Evolutionary conservation across 2,888 invertebrate genomes (phyloP).

Genomic region (Copidosoma aretas): DNA sequence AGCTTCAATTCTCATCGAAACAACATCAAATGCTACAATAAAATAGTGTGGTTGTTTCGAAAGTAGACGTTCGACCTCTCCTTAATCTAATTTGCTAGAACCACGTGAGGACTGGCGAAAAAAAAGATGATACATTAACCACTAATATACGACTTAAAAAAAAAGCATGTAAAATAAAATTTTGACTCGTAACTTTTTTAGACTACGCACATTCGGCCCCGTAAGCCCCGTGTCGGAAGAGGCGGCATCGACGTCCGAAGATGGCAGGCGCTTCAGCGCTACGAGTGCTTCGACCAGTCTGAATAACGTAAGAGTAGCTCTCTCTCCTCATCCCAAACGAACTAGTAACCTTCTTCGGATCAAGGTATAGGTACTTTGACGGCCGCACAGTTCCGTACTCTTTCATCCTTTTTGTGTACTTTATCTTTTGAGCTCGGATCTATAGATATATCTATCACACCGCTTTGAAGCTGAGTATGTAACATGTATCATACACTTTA

Average conservation of each 20-base stretch:
- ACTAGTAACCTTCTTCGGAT: conserved; percentile 48
- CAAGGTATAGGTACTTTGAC: conserved; percentile 46
- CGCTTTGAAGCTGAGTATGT: not conserved
- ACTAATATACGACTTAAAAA: not conserved
- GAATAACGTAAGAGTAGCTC: conserved; percentile 55
- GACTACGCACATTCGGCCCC: conserved; percentile 55
- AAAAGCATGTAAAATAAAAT: not conserved
- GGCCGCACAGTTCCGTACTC: conserved; percentile 9
- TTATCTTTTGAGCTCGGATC: not conserved
- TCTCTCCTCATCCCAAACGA: conserved; percentile 50
- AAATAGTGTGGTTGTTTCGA: not conserved
- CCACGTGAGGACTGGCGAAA: not conserved
- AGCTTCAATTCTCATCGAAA: not conserved
- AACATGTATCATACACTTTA: too few species aligned
- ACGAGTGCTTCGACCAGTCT: conserved; percentile 54
- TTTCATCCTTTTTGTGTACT: conserved; percentile 19
- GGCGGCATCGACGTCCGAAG: conserved; percentile 49
- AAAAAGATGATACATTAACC: conserved; percentile 1
- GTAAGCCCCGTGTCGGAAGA: conserved; percentile 53
- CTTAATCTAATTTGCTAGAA: too few species aligned
- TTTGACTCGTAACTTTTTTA: conserved; percentile 37
- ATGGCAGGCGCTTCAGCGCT: conserved; percentile 51
- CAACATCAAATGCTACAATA: not conserved
- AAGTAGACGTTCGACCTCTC: too few species aligned
- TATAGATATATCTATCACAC: not conserved